Base-by-base conservation (phyloP, 2,888 invertebrate genomes). In the Eristalis pertinax region DNA sequence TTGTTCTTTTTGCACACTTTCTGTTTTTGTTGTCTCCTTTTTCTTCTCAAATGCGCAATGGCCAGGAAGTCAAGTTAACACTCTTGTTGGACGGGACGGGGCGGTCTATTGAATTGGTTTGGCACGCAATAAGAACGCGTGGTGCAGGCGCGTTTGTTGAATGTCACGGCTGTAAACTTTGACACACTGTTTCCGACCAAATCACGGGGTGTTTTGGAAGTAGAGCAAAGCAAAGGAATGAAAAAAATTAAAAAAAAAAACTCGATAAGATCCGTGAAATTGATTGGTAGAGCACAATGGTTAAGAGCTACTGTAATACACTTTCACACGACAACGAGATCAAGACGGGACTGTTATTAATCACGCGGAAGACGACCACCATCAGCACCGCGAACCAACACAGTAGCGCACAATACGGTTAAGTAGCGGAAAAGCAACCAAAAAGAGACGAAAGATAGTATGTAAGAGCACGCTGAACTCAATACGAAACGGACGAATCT, bases 41-140 rank as follows among this genome's bases (percentile, higher is more conserved):
- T 58, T 43, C 69, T 56, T 50, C 50, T 8, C n/a, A 72, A 78
- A 80, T 82, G 82, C 86, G 79, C 75, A 80, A 67, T 76, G 70
- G 70, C 73, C 60, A 80, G 74, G 80, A 88, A 84, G 73, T 79
- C 63, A 79, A 81, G 26, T 26, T 70, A 63, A 65, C 60, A 78
- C 81, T 80, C 64, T 63, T 50, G 50, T 50, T 50, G 50, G 50
- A 50, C 50, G 50, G n/a, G 50, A 50, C 65, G 60, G 2, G 26
- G 26, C 1, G 26, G 26, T 1, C n/a, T 2, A 63, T 19, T 50
- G 50, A 50, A 19, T 19, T 50, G 67, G 65, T 64, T 68, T 76
- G 70, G 70, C 73, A 81, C 75, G 65, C 41, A 19, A 19, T 7
- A 19, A 19, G 19, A 50, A 50, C 70, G 68, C 74, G 63, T 41